Base-by-base conservation (phyloP, 2,113 vertebrate species). In the Melierax canorus region DNA sequence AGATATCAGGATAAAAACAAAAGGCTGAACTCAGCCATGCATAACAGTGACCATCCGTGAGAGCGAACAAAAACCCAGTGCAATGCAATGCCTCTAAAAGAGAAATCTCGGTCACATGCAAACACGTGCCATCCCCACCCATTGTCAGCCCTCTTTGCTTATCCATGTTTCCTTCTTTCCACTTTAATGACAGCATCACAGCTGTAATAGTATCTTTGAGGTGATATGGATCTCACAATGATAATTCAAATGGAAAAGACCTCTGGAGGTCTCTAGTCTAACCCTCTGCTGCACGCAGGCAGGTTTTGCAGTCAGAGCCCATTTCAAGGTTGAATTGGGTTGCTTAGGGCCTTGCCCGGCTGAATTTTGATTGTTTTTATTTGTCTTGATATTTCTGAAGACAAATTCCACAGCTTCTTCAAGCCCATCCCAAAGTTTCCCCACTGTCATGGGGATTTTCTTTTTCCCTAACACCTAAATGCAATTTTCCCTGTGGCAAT, bases 31-130 rank as follows among this genome's bases (percentile, higher is more conserved):
- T 46, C 17, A 13, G 18, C 50, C 38, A 6, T 26, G 51, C 12
- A 0, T 18, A 20, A 11, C 38, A 24, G 34, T 19, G 23, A 56
- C 69, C 27, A 9, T 6, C 27, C 1, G 1, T 29, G n/a, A 62
- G 34, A 63, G 19, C 0, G 1, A 86, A 62, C 43, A 19, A 14
- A 50, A 60, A 2, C 9, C 16, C 3, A 2, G 14, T 27, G 32
- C 23, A 7, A 7, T 12, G 39, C 27, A 8, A 2, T 15, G 56
- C 51, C 32, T 72, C 60, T 38, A 21, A 14, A 76, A 82, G 39
- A 66, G 27, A 43, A 55, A 11, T 19, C 45, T 24, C 20, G 45
- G 39, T 36, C 21, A 2, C 43, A 10, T 2, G 11, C 17, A 45
- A 56, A 43, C 39, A 12, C 0, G 3, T 30, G 46, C 24, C n/a